Evolutionary conservation across 2,888 invertebrate genomes (phyloP), one percentile per base, ranked within the genome.

Genomic region (Nomada ferruginata): DNA sequence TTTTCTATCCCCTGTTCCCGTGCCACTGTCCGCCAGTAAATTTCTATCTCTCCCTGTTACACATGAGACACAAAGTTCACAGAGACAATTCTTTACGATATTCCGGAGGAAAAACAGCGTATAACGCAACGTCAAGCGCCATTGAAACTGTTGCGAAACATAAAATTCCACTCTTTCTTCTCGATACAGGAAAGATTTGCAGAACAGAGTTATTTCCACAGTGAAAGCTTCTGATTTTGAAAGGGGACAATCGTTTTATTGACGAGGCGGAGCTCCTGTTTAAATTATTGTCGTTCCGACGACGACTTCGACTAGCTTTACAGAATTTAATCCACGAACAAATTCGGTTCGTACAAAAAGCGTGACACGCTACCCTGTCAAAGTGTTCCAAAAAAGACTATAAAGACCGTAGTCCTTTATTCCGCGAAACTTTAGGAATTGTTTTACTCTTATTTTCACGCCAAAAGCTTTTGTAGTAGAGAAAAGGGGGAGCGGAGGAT

Each of bases 291-390:
- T 63, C 71, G 18, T 26, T 2, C 15, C 50, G 70, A 59, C 36
- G 36, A 52, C 66, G 23, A 50, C 10, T 13, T 9, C 10, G 5
- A 5, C 20, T 18, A 7, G 50, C 42, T 50, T 66, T 52, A 66
- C 52, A 59, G 75, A 64, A 72, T 69, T 80, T 76, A 64, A 69
- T 63, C 63, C 68, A 42, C 47, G 59, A n/a, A 72, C 68, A 76
- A 71, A 72, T 76, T 80, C 52, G 47, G 11, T 80, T 68, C 15
- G 29, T 23, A 52, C 13, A 60, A 68, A 75, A 82, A 82, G 70
- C 61, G 80, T 68, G 76, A 72, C 80, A 72, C 63, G 80, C 64
- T 60, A 53, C 64, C 50, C 50, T 2, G 42, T 66, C 50, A 23
- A 65, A 47, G 57, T 36, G 42, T 42, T 13, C n/a, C 36, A 1